Base-by-base conservation (phyloP, 2,113 vertebrate genomes). In the Choloepus hoffmanni region DNA sequence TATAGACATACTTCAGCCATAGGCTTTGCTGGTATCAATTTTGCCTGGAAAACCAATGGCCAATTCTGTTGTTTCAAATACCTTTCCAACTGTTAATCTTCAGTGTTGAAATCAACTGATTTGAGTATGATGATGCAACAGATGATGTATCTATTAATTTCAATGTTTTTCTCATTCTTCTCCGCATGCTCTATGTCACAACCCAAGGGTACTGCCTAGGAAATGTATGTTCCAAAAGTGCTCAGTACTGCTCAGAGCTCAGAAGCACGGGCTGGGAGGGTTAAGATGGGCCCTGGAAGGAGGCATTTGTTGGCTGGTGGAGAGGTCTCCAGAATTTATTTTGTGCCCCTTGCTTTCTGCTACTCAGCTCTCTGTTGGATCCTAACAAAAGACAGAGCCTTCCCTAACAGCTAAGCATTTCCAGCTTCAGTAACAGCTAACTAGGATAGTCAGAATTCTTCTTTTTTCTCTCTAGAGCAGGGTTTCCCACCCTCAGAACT, bases 181-280 rank as follows among this genome's bases (percentile, higher is more conserved):
- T 70, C 14, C 23, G 18, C 16, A 13, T 26, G 2, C 15, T 62
- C 28, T 78, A 2, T 24, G 13, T 23, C 73, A 55, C 7, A 26
- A 10, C 2, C 0, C 58, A 8, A 40, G 18, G 2, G 1, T 5
- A 0, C 30, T 16, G 2, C 48, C 28, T 33, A 16, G 26, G 23
- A 62, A 30, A 62, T 23, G 7, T 19, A 40, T 11, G 28, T 14
- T 70, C 45, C 15, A 85, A 26, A 79, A 5, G 0, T 10, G 3
- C 19, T 26, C 3, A 1, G 21, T 11, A 5, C n/a, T 26, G 19
- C 21, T 36, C 55, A 30, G 0, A 9, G 30, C 55, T 70, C 76
- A 18, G 40, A 62, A 21, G 28, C 9, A 8, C 28, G n/a, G 6
- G 3, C 0, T 0, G 0, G 53, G 28, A 58, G 28, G 36, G 55